phyloP scores from a whole-genome alignment of 1,140 invertebrate species.

The Harlomillsia oculata region DNA sequence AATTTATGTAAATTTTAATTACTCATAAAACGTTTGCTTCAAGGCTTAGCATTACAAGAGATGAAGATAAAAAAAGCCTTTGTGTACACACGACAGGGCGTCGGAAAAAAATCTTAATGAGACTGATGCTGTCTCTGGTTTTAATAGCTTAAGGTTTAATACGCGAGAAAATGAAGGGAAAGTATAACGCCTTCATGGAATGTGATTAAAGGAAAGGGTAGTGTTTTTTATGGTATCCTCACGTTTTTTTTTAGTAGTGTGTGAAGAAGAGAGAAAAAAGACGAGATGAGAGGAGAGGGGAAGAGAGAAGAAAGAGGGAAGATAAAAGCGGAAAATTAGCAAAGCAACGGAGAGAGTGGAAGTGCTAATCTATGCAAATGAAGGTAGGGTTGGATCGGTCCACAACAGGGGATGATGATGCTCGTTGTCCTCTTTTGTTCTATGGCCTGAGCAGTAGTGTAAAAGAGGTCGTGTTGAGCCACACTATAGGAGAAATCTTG shows the following conservation, averaged over 20 bases:
- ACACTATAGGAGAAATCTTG: too few relatives aligned
- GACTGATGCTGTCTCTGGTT: too few relatives aligned
- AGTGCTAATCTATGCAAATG: slow-evolving; percentile 37
- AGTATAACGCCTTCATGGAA: neutral
- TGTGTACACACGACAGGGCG: too few relatives aligned
- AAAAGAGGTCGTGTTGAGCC: too few relatives aligned
- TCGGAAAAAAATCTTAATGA: too few relatives aligned
- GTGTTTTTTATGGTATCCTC: slow-evolving; percentile 13
- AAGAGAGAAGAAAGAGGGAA: slow-evolving; percentile 8
- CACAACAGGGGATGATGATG: slow-evolving; percentile 2
- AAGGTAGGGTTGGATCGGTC: slow-evolving; percentile 12
- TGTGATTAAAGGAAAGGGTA: slow-evolving; percentile 21
- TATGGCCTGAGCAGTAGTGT: too few relatives aligned
- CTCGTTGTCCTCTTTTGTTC: neutral
- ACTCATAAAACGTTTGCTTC: slow-evolving; percentile 32
- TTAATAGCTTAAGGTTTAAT: too few relatives aligned
- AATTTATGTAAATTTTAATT: slow-evolving; percentile 35
- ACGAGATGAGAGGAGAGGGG: neutral
- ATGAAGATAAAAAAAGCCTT: too few relatives aligned
- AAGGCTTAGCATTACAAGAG: too few relatives aligned
- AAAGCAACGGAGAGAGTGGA: slow-evolving; percentile 27
- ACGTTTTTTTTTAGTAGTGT: too few relatives aligned
- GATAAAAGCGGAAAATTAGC: slow-evolving; percentile 36
- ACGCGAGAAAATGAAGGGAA: too few relatives aligned
- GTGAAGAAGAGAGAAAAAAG: neutral